A percentile compares a stretch with the other conserved stretches of the same genome.
Conservation (phyloP, 2,888 invertebrate genomes). For the Pammene aurita region DNA sequence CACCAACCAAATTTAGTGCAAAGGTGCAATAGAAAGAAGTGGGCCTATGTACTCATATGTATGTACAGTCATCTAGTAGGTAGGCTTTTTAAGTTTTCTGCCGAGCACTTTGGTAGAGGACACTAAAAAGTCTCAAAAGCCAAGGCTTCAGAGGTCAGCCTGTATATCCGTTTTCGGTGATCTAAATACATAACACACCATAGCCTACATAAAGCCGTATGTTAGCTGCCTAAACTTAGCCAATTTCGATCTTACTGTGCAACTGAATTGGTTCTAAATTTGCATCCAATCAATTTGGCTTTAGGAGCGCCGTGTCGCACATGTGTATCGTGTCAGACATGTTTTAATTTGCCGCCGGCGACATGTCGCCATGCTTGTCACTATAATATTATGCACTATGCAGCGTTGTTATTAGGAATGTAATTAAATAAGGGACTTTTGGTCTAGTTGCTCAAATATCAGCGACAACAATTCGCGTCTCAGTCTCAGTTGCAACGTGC, state of each 20-base stretch:
- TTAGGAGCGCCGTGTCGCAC: constrained; percentile 8
- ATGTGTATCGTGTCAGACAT: constrained; percentile 10
- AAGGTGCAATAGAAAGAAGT: too few relatives aligned
- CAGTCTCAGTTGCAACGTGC: too few relatives aligned
- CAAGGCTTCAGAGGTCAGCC: constrained; percentile 11
- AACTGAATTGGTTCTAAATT: not conserved
- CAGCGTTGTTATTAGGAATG: not conserved
- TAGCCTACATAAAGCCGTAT: not conserved
- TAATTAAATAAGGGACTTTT: constrained; percentile 18
- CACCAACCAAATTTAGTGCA: too few relatives aligned
- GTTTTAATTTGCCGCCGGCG: constrained; percentile 24
- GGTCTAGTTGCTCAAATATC: too few relatives aligned
- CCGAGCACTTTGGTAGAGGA: not conserved
- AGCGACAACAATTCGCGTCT: too few relatives aligned
- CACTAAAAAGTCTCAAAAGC: not conserved
- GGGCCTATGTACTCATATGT: too few relatives aligned
- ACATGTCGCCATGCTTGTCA: constrained; percentile 23
- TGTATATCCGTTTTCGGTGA: constrained; percentile 14
- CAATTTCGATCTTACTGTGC: not conserved
- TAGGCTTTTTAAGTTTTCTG: too few relatives aligned
- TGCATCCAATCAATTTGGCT: constrained; percentile 1
- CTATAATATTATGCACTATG: not conserved
- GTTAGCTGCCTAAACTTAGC: not conserved
- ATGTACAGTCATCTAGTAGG: too few relatives aligned
- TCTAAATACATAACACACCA: constrained; percentile 17